These are phyloP conservation scores for Tenthredo distinguenda DNA, from an alignment of 2,888 invertebrate genomes.

Conservation along the genomic window DNA sequence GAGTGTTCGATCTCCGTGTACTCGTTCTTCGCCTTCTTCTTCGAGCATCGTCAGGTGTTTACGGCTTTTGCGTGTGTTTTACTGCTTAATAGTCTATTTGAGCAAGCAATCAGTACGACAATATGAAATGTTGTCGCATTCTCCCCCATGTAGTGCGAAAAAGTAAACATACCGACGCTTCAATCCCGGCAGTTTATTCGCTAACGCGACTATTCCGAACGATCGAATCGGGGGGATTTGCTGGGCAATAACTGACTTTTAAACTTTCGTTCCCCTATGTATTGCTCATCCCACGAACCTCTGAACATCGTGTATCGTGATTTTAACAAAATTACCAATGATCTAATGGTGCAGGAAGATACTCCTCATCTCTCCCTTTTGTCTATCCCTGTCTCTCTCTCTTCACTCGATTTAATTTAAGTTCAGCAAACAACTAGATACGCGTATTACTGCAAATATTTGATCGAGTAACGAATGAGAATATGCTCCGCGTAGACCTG, in stretches of 20 bases:
- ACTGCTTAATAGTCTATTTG: conserved; percentile 29
- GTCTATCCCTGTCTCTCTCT: not conserved
- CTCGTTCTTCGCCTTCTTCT: not conserved
- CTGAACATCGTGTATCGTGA: conserved; percentile 30
- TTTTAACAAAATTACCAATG: conserved; percentile 18
- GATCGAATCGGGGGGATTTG: not conserved
- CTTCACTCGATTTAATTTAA: conserved; percentile 6
- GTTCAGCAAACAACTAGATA: conserved; percentile 23
- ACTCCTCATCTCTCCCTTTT: not conserved
- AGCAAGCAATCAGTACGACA: conserved; percentile 35
- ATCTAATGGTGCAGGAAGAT: not conserved
- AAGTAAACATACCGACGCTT: conserved; percentile 18
- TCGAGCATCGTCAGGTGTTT: not conserved
- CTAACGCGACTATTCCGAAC: not conserved
- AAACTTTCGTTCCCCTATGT: not conserved
- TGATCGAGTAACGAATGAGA: conserved; percentile 40
- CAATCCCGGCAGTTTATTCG: not conserved
- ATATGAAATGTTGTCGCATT: conserved; percentile 20
- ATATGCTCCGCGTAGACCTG: not conserved
- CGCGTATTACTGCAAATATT: conserved; percentile 37
- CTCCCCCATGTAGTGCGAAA: conserved; percentile 7
- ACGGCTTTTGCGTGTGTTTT: not conserved
- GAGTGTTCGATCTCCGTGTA: not conserved
- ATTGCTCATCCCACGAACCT: not conserved
- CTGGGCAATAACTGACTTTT: conserved; percentile 20